Conservation (phyloP, 2,797 vertebrate genomes). For the Parauchenoglanis punctatus region DNA sequence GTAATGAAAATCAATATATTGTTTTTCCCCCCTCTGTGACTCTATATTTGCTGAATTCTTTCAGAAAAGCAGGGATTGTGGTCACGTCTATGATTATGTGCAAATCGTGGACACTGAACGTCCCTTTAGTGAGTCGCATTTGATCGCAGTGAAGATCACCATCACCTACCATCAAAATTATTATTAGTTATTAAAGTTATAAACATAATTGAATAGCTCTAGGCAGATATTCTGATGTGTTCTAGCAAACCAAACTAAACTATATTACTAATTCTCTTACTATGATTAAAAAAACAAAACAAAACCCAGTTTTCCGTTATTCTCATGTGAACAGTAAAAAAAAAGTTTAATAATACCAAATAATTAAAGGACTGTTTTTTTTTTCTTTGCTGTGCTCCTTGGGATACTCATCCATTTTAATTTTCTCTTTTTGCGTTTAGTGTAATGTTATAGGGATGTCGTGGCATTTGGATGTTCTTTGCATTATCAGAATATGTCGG, state of each 20-base stretch:
- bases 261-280: neutral
- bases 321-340: neutral
- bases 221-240: neutral
- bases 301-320: neutral
- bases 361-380: neutral
- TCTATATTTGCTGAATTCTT: neutral
- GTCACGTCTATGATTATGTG: neutral
- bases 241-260: neutral
- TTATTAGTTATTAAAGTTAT: neutral
- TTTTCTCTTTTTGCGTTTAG: neutral
- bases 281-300: neutral
- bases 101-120: neutral
- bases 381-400: neutral
- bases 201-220: neutral
- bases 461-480: conserved; percentile 29
- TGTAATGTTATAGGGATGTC: neutral
- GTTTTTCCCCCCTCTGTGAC: neutral
- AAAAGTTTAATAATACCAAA: neutral
- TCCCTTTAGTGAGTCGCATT: neutral
- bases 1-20: conserved; percentile 12
- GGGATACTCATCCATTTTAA: neutral
- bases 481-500: conserved; percentile 2
- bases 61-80: neutral
- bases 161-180: neutral
- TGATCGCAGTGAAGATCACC: neutral